phyloP scores from a whole-genome alignment of 2,797 vertebrate genomes.

The Dallia pectoralis region DNA sequence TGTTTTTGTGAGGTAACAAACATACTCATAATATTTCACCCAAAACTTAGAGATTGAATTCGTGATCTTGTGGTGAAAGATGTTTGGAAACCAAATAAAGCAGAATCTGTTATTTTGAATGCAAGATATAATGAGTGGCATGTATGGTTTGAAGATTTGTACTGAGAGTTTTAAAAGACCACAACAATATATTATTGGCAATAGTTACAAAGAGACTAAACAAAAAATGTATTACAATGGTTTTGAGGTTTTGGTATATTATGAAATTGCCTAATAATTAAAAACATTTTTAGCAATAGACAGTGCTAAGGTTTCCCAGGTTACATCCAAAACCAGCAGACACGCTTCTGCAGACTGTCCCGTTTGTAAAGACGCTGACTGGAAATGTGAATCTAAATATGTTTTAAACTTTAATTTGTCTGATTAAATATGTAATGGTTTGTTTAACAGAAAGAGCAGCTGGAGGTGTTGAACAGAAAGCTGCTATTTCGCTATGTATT shows the following conservation, averaged over 20 bases:
- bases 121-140: too few relatives aligned
- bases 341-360: not conserved
- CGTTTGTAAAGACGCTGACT: not conserved
- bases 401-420: slow-evolving; percentile 32
- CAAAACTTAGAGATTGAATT: too few relatives aligned
- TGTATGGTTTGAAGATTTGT: too few relatives aligned
- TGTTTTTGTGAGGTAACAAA: too few relatives aligned
- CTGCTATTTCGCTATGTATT: slow-evolving; percentile 11
- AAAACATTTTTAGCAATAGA: not conserved
- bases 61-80: too few relatives aligned
- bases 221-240: not conserved
- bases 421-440: slow-evolving; percentile 8
- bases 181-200: too few relatives aligned
- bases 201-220: too few relatives aligned
- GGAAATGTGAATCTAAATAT: not conserved
- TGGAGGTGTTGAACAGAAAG: slow-evolving; percentile 16
- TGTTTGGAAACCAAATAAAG: too few relatives aligned
- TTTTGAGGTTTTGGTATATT: not conserved
- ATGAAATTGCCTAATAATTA: not conserved
- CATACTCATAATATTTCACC: too few relatives aligned
- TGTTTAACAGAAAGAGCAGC: slow-evolving; percentile 5
- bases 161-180: too few relatives aligned
- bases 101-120: too few relatives aligned
- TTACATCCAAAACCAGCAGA: not conserved
- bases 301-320: not conserved